Conservation (phyloP, 2,888 invertebrate species). For the Danaus chrysippus region DNA sequence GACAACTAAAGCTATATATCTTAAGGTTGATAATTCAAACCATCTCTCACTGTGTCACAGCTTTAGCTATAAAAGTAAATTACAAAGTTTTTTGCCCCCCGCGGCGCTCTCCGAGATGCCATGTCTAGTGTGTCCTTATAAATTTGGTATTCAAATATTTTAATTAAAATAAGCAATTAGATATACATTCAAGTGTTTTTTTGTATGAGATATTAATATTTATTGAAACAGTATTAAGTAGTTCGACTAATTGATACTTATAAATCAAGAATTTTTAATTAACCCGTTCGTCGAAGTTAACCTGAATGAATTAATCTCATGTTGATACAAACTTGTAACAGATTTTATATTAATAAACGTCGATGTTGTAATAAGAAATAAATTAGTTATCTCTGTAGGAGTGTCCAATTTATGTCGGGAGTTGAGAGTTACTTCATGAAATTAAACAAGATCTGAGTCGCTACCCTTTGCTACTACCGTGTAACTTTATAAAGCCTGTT, state of each 20-base stretch:
- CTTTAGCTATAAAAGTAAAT: constrained; percentile 9
- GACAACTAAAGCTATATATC: too few relatives aligned
- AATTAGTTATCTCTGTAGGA: constrained; percentile 36
- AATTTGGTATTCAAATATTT: constrained; percentile 19
- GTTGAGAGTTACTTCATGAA: constrained; percentile 71
- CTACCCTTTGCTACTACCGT: constrained; percentile 58
- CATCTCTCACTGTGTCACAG: background rate
- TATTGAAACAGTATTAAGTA: background rate
- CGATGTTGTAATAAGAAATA: constrained; percentile 36
- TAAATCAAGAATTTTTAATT: background rate
- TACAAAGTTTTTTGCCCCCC: constrained; percentile 16
- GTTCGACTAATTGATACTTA: background rate
- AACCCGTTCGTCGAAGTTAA: background rate
- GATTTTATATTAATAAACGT: constrained; percentile 26
- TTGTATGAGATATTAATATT: background rate
- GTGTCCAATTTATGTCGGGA: constrained; percentile 55
- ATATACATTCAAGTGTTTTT: background rate
- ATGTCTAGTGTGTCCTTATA: constrained; percentile 9
- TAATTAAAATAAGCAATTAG: constrained; percentile 15
- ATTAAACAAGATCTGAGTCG: constrained; percentile 65
- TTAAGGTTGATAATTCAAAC: too few relatives aligned
- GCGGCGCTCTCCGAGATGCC: constrained; percentile 13
- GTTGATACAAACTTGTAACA: constrained; percentile 9
- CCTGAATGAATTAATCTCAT: background rate
- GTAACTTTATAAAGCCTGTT: constrained; percentile 51